Evolutionary conservation across 2,113 vertebrate genomes (phyloP), one percentile per base, ranked within the genome.

Genomic region (Grammomys dolichurus): DNA sequence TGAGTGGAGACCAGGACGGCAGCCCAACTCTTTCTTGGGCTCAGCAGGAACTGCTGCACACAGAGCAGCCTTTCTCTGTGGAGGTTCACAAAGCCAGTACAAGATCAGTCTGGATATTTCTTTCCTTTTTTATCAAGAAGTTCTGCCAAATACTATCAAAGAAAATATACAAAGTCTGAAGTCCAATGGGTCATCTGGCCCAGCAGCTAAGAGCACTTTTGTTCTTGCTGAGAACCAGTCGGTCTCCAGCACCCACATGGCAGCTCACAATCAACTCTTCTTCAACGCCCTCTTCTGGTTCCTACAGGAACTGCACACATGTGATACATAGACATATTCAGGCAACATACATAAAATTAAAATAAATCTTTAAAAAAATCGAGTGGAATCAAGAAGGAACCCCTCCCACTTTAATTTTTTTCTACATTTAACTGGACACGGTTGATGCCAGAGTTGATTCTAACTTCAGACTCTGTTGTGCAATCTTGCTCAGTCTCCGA

Each of bases 31-130:
- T 97, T 98, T 97, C 97, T 97, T 97, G 2, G 0, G 96, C 90
- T 0, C 65, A 98, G 90, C 96, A 97, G 93, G 97, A 98, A 98
- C 97, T 97, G 96, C 97, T 98, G 96, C 98, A 96, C 97, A 97
- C 95, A 98, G 97, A 98, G 96, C 97, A 97, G 87, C 46, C 58
- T 97, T 97, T 97, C 98, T 97, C 97, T 89, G 67, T 93, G 97
- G 97, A 97, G 51, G 87, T 91, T 97, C 97, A 80, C 85, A 93
- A 94, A 97, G 95, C 92, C 91, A 98, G 95, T 91, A 96, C 97
- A 98, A 96, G 97, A 70, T 91, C 80, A 87, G 94, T 88, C 97
- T 98, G 97, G 70, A 56, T 82, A 95, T 94, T 94, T 76, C 60
- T 93, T 89, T 88, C 96, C 96, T 91, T 60, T 82, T 36, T 92